phyloP scores from a whole-genome alignment of 2,113 vertebrate genomes.

The Gambusia holbrooki region DNA sequence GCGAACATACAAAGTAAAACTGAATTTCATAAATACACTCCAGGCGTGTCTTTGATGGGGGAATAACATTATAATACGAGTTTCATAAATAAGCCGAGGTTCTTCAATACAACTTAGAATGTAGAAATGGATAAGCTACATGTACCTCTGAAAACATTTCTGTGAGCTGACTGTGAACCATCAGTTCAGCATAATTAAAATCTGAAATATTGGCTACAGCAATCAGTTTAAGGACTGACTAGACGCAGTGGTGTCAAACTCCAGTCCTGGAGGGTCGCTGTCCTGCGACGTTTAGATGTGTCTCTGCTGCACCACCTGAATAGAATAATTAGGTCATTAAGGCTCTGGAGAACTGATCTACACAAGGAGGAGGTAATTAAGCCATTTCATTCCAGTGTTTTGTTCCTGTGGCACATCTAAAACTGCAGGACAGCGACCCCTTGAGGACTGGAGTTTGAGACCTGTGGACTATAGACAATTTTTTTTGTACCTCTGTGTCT shows the following conservation, averaged over 20 bases:
- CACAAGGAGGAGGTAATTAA: no score
- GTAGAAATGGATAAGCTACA: slow-evolving; percentile 16
- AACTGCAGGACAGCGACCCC: no score
- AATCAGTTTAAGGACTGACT: neutral
- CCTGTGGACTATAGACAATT: neutral
- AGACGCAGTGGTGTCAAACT: neutral
- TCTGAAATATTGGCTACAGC: neutral
- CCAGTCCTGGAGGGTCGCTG: no score
- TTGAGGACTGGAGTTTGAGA: no score
- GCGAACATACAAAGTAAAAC: slow-evolving; percentile 58
- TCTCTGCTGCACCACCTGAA: no score
- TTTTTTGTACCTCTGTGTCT: neutral
- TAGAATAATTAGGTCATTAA: no score
- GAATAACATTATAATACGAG: no score
- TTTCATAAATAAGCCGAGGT: slow-evolving; percentile 1
- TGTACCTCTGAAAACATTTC: slow-evolving; percentile 3
- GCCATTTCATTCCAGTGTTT: no score
- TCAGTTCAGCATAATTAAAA: neutral
- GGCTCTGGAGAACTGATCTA: no score
- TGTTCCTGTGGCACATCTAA: no score
- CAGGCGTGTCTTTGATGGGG: no score
- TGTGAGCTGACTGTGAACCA: neutral
- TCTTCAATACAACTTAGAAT: slow-evolving; percentile 2
- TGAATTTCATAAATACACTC: neutral
- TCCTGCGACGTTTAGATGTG: no score